phyloP scores from a whole-genome alignment of 64 coral and sea anemone species.

The Anthopleura sola region DNA sequence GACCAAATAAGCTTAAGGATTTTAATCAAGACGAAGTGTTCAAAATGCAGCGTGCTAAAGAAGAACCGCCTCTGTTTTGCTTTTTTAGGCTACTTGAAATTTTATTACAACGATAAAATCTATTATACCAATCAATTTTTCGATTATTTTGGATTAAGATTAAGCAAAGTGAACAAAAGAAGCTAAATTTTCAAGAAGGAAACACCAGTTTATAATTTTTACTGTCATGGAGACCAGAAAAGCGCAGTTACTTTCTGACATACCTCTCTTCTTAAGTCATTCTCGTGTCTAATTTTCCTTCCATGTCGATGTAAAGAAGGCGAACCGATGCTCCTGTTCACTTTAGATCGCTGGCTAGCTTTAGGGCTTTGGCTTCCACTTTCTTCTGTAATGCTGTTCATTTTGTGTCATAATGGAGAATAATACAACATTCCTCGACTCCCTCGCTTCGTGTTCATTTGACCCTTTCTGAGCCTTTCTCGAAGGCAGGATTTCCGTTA shows the following conservation, averaged over 20 bases:
- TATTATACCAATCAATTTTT: neutral
- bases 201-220: neutral
- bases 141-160: neutral
- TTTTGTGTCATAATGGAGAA: conserved; percentile 13
- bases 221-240: conserved; percentile 10
- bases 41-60: neutral
- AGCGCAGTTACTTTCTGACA: neutral
- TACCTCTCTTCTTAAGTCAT: conserved; percentile 20
- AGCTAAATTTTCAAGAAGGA: neutral
- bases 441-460: conserved; percentile 5
- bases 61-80: neutral
- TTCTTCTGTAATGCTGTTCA: neutral
- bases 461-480: neutral
- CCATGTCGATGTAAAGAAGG: neutral
- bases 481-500: neutral
- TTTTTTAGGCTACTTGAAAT: neutral
- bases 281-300: neutral
- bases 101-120: neutral
- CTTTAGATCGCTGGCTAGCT: neutral
- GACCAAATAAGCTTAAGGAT: neutral
- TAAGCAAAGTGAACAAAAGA: neutral
- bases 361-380: conserved; percentile 4
- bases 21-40: neutral
- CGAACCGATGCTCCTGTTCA: neutral
- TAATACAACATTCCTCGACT: conserved; percentile 1